These are phyloP conservation scores for Discoglossus pictus DNA, from an alignment of 2,797 vertebrate genomes.

Conservation along the genomic window DNA sequence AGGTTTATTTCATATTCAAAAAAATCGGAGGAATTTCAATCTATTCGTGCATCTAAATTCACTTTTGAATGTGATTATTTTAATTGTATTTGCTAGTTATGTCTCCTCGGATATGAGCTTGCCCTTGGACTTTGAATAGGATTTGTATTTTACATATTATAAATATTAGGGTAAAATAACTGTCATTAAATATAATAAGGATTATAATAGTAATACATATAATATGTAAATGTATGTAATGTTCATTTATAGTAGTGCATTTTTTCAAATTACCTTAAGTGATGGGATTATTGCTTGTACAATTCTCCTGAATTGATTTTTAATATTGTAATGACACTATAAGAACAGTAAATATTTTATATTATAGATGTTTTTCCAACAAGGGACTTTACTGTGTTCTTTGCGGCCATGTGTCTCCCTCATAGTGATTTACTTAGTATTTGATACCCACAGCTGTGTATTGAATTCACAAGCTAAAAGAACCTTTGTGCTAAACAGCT, in stretches of 20 bases:
- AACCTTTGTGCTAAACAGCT: neutral
- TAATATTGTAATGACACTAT: conserved; percentile 37
- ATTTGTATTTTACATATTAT: conserved; percentile 33
- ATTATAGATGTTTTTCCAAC: conserved; percentile 21
- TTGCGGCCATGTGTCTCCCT: conserved; percentile 35
- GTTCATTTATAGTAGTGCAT: too few species aligned
- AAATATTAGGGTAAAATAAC: conserved; percentile 25
- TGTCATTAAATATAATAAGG: too few species aligned
- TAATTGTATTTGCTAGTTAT: conserved; percentile 21
- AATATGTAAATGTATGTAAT: too few species aligned
- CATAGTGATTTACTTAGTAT: conserved; percentile 11
- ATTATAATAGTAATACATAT: too few species aligned
- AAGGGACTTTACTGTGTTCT: conserved; percentile 13
- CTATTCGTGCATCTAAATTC: conserved; percentile 29
- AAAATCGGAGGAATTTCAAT: conserved; percentile 25
- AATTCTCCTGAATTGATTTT: conserved; percentile 43
- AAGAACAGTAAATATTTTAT: conserved; percentile 5
- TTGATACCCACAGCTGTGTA: neutral
- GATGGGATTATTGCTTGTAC: conserved; percentile 36
- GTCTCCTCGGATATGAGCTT: neutral
- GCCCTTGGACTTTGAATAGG: conserved; percentile 9
- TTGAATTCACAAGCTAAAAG: conserved; percentile 7
- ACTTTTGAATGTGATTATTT: conserved; percentile 1
- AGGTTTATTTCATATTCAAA: conserved; percentile 44
- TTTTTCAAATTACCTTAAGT: conserved; percentile 42